Evolutionary conservation across 2,113 vertebrate species (phyloP).

Genomic region (Pantherophis guttatus): DNA sequence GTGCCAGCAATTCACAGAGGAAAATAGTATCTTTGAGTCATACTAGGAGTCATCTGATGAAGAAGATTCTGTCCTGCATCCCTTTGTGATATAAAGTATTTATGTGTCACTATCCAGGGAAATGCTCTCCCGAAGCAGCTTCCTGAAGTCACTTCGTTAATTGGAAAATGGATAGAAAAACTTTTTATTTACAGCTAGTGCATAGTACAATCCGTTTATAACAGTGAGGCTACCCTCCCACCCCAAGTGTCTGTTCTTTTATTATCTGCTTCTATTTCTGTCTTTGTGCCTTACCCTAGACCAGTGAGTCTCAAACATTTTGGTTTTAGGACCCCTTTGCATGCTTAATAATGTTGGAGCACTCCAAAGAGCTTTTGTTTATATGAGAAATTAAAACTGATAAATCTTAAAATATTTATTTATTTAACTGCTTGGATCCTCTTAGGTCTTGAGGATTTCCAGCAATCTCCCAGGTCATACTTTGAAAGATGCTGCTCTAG

Average conservation of each 20-base stretch:
- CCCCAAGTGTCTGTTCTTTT: background rate
- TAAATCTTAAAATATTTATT: background rate
- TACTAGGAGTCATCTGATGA: background rate
- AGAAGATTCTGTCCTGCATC: background rate
- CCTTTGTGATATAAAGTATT: background rate
- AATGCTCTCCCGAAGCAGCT: background rate
- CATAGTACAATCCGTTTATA: background rate
- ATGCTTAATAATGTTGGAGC: background rate
- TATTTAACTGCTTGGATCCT: background rate
- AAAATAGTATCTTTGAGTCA: background rate
- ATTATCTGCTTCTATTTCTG: background rate
- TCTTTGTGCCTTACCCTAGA: background rate
- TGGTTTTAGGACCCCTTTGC: background rate
- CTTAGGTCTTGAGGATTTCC: background rate
- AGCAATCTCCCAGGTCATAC: background rate
- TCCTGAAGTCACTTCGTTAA: background rate
- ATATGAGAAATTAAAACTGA: background rate
- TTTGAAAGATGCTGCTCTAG: background rate
- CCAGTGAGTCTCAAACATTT: background rate
- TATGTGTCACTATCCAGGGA: background rate
- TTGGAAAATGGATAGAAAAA: background rate
- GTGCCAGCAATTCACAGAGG: background rate
- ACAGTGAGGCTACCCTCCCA: background rate
- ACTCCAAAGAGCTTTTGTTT: background rate
- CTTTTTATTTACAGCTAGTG: background rate